Evolutionary conservation across 2,113 vertebrate species (phyloP).

Genomic region (Onychostoma macrolepis): DNA sequence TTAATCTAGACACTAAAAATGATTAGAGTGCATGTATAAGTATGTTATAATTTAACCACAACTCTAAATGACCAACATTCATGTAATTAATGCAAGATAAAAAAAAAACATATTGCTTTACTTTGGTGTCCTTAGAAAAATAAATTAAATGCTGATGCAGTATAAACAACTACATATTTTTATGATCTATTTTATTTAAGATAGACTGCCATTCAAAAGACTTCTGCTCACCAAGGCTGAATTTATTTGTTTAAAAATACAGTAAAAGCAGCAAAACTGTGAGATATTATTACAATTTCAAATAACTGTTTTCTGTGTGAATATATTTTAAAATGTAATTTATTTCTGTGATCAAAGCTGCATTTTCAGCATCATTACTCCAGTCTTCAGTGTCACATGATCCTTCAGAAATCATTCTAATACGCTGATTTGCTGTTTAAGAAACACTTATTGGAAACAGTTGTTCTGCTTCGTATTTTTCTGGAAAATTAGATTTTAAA

Average conservation of each 20-base stretch:
- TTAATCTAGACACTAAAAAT: neutral
- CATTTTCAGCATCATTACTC: neutral
- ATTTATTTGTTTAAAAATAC: neutral
- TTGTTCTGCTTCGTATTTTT: neutral
- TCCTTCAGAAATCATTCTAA: neutral
- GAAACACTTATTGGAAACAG: neutral
- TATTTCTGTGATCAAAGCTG: neutral
- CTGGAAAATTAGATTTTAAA: neutral
- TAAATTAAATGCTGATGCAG: neutral
- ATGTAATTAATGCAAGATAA: neutral
- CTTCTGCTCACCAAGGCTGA: neutral
- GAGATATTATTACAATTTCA: neutral
- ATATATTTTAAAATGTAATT: neutral
- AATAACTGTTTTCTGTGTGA: neutral
- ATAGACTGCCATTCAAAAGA: neutral
- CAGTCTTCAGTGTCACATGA: neutral
- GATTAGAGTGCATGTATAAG: neutral
- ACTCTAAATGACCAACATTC: neutral
- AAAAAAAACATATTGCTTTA: neutral
- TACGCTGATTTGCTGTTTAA: neutral
- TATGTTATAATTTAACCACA: neutral
- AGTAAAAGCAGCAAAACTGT: neutral
- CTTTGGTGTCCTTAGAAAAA: neutral
- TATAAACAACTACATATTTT: neutral
- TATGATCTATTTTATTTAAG: neutral